A percentile compares a stretch with the other conserved stretches of the same genome.
Conservation (phyloP, 2,113 vertebrate genomes). For the Coptodon rendalli region DNA sequence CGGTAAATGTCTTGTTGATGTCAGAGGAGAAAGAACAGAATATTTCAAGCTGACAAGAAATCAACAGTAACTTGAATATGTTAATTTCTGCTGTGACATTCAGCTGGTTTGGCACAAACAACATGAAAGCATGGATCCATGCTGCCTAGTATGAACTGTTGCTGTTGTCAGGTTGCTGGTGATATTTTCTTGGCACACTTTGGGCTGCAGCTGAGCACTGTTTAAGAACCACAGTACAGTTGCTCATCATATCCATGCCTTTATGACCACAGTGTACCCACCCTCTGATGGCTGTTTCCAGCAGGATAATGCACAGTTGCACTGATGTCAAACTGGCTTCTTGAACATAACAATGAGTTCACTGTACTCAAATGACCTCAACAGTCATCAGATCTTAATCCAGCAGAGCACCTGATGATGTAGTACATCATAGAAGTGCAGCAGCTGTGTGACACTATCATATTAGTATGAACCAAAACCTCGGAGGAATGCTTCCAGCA, state of each 20-base stretch:
- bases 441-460: background rate
- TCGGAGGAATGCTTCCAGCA: fast-evolving
- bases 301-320: background rate
- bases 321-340: background rate
- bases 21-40: background rate
- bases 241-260: background rate
- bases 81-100: background rate
- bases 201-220: background rate
- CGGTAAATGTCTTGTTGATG: background rate
- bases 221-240: background rate
- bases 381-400: background rate
- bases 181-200: background rate
- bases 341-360: background rate
- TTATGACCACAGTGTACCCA: background rate
- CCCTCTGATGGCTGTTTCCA: background rate
- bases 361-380: background rate
- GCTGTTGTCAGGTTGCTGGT: background rate
- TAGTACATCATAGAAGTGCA: background rate
- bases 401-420: background rate
- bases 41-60: background rate
- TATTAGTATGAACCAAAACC: background rate
- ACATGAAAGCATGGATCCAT: background rate
- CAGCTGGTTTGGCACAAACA: background rate
- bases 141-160: background rate
- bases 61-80: background rate